Evolutionary conservation across 1,140 invertebrate species (phyloP).

Genomic region (Pachypeltis micranthus): DNA sequence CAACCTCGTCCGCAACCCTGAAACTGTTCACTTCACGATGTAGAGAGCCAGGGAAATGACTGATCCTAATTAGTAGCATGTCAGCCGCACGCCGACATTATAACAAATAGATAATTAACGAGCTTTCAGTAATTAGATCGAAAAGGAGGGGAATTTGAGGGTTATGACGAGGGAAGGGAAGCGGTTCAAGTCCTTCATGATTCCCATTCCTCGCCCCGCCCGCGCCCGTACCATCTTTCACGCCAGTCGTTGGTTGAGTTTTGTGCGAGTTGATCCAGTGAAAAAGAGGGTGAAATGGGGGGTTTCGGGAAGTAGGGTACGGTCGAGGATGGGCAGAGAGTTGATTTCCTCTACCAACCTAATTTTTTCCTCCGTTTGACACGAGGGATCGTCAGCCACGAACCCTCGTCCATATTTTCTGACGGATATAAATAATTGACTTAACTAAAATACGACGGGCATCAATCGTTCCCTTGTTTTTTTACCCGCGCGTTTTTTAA

Average conservation of each 20-base stretch:
- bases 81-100: conserved; percentile 7
- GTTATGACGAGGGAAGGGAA: background rate
- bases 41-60: background rate
- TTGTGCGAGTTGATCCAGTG: background rate
- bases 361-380: background rate
- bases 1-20: background rate
- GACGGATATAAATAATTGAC: background rate
- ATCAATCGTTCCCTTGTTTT: background rate
- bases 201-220: background rate
- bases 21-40: background rate
- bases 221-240: background rate
- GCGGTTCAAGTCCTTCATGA: background rate
- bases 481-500: too few relatives aligned
- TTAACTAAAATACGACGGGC: background rate
- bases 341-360: background rate
- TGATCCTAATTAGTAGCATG: conserved; percentile 2
- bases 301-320: background rate
- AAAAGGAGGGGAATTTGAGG: background rate
- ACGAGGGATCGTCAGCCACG: background rate
- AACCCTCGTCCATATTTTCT: background rate
- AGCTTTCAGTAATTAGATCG: background rate
- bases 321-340: too few relatives aligned
- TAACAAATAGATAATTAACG: conserved; percentile 10
- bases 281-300: background rate
- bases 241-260: background rate